Percentiles rank a stretch among this genome's conserved stretches.
phyloP scores from a whole-genome alignment of 2,113 vertebrate genomes.

The Anser cygnoides region DNA sequence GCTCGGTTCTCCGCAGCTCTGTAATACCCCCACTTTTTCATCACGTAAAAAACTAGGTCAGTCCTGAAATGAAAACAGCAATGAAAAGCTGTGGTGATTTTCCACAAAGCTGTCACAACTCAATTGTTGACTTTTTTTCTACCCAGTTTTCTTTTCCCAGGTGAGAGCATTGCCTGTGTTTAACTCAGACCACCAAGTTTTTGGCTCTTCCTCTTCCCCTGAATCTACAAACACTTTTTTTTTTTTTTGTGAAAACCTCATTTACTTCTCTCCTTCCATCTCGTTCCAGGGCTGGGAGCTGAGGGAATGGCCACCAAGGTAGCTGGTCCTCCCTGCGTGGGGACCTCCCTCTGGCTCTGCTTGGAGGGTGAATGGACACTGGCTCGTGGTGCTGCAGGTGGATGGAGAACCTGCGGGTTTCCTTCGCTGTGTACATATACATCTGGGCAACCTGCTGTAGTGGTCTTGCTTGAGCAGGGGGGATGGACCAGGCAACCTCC shows the following conservation, averaged over 20 bases:
- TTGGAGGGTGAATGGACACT: accelerated
- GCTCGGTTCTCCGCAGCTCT: neutral
- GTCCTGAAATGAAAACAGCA: conserved; percentile 36
- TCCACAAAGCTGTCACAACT: neutral
- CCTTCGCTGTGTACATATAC: accelerated
- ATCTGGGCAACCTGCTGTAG: too few species aligned
- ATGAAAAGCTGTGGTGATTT: conserved; percentile 8
- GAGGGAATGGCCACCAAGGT: accelerated
- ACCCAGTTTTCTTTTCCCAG: neutral
- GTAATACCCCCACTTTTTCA: neutral
- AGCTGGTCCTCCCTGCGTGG: neutral
- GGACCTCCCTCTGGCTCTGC: accelerated
- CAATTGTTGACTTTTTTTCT: neutral
- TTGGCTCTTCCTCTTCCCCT: neutral
- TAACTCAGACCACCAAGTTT: neutral
- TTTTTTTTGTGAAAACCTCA: neutral
- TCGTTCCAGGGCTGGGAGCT: neutral
- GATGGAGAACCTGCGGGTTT: neutral
- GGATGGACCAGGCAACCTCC: neutral
- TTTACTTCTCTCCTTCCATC: neutral
- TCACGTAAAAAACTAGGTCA: conserved; percentile 46
- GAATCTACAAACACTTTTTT: neutral
- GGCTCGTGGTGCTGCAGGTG: neutral
- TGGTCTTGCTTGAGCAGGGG: neutral
- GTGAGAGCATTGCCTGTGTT: neutral